Evolutionary conservation across 2,113 vertebrate species (phyloP), one percentile per base, ranked within the genome.

Genomic region (Hipposideros armiger): DNA sequence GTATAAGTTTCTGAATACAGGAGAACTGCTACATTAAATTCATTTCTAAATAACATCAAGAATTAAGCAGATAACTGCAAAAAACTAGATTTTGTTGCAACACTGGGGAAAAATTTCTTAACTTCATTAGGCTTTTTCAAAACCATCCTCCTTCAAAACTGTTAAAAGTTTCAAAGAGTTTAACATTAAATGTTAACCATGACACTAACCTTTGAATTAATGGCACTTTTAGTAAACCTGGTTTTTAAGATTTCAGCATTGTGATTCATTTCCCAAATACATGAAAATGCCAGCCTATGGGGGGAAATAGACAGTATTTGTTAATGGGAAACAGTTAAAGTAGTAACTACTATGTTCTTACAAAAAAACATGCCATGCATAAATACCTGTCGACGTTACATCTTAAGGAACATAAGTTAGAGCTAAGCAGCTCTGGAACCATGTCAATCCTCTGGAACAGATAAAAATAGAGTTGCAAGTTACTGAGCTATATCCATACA

Each of bases 401-500:
- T 92, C 99, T 99, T 81, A 99, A 97, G 66, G 99, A 99, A 93
- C 99, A 99, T 47, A 99, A 98, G 90, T 99, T 99, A 77, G 99
- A 99, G 97, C 99, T 99, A 88, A 99, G 99, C 93, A 99, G 97
- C 84, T 99, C 99, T 83, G 99, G 99, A 97, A 99, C 99, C 99
- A 99, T 99, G 98, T 99, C 99, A 96, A 99, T 99, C 91, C 99
- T 99, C 99, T 99, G 98, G 20, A 98, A 99, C 78, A 82, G 40
- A 98, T 4, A 97, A 94, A 11, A 96, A 95, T 5, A 96, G 78
- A 95, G 24, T 0, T 7, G 7, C 32, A 66, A n/a, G 3, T 90
- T 58, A 42, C n/a, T 88, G 9, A 89, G 9, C 16, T 58, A 15
- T 72, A 76, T 0, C 0, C 6, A 90, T 45, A 70, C 13, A 50